Evolutionary conservation across 2,888 invertebrate species (phyloP), one percentile per base, ranked within the genome.

Genomic region (Cheilosia vulpina): DNA sequence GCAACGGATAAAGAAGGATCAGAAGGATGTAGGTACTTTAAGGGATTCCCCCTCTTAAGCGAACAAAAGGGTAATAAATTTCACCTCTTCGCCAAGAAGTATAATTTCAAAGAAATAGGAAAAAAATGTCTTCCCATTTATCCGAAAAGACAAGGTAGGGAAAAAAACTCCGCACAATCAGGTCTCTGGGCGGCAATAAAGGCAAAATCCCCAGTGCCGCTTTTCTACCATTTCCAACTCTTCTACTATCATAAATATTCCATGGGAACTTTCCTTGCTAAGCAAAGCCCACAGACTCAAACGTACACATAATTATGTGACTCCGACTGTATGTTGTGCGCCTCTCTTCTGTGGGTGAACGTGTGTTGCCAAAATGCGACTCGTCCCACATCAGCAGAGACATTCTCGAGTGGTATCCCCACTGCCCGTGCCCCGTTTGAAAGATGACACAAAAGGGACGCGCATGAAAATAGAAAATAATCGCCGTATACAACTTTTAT

Each of bases 131-230:
- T 78, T 78, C 38, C 72, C 78, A 84, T 75, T 84, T 79, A 84
- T 79, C 78, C 73, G 5, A 7, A 15, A 31, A 55, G 17, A 53
- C 53, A 53, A 13, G 17, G 34, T 4, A 45, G 17, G 17, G 52
- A 9, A 15, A 4, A 52, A 6, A 57, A 50, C 50, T 58, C 63
- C 71, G 75, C 84, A 84, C 84, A 84, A 84, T 84, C 84, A 76
- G 66, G 80, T 80, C 84, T 62, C 84, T 50, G 41, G 75, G 55
- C 50, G 71, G 84, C 84, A 84, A 84, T 84, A 84, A 84, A 80
- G 55, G 47, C 53, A 63, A 66, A 71, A 31, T 63, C 65, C 73
- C 73, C n/a, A 58, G 66, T 17, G 53, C 53, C 45, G 24, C 19
- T 43, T 41, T 66, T 66, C 62, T 57, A 52, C 53, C 55, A 52